Conservation (phyloP, 2,113 vertebrate species). For the Oncorhynchus clarkii region DNA sequence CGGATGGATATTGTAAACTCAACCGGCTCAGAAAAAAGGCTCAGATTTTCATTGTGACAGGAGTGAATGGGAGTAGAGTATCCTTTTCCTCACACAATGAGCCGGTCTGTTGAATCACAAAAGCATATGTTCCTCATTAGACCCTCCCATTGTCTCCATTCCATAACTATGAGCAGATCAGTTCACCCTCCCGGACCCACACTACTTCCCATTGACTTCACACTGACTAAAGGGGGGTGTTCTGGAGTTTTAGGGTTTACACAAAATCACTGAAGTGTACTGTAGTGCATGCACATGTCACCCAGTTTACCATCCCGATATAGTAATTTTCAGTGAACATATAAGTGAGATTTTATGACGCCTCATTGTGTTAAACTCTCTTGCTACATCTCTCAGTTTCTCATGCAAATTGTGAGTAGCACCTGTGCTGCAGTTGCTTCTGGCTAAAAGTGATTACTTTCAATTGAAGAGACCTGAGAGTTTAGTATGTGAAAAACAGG, state of each 20-base stretch:
- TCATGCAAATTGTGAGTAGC: conserved; percentile 71
- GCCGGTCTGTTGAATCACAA: conserved; percentile 99
- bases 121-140: conserved; percentile 99
- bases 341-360: conserved; percentile 57
- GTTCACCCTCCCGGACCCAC: conserved; percentile 79
- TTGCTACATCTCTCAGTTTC: conserved; percentile 70
- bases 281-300: conserved; percentile 26
- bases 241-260: conserved; percentile 47
- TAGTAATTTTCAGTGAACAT: conserved; percentile 44
- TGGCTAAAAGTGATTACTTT: conserved; percentile 73
- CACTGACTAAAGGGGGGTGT: conserved; percentile 62
- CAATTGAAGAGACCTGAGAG: conserved; percentile 63
- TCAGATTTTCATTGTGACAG: conserved; percentile 86
- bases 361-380: conserved; percentile 64
- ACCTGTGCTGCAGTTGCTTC: conserved; percentile 68
- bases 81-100: conserved; percentile 94
- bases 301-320: conserved; percentile 55
- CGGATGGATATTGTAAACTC: conserved; percentile 77
- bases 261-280: conserved; percentile 47
- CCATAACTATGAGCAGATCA: conserved; percentile 88
- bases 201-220: conserved; percentile 77
- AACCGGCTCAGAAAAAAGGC: conserved; percentile 74
- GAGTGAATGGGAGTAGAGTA: conserved; percentile 90
- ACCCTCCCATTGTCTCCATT: conserved; percentile 98
- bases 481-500: conserved; percentile 72